Conservation (phyloP, 2,888 invertebrate genomes). For the Aleiodes leptofemur region DNA sequence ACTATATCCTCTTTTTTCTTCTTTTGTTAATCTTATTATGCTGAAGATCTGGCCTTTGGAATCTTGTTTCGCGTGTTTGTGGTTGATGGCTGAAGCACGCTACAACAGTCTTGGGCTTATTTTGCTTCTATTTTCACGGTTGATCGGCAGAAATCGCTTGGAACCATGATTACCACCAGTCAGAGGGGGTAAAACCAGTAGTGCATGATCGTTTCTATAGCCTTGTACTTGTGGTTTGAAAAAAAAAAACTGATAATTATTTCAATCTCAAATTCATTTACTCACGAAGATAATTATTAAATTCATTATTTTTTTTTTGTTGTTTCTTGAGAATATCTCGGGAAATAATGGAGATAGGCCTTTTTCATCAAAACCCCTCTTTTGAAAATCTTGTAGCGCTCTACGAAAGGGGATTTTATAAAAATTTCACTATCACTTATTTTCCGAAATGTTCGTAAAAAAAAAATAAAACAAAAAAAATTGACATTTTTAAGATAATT, state of each 20-base stretch:
- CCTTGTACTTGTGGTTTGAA: background rate
- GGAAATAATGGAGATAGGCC: too few relatives aligned
- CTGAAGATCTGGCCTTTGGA: slow-evolving; percentile 30
- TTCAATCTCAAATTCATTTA: too few relatives aligned
- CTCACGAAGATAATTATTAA: too few relatives aligned
- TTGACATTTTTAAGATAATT: too few relatives aligned
- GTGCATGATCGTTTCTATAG: slow-evolving; percentile 13
- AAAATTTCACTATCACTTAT: too few relatives aligned
- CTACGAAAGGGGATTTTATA: too few relatives aligned
- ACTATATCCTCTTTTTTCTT: background rate
- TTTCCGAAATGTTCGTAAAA: too few relatives aligned
- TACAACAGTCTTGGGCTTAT: slow-evolving; percentile 4
- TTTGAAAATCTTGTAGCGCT: too few relatives aligned
- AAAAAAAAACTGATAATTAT: background rate
- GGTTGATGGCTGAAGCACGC: slow-evolving; percentile 28
- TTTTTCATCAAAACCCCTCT: too few relatives aligned
- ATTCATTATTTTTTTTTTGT: too few relatives aligned
- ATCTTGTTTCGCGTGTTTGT: slow-evolving; percentile 41
- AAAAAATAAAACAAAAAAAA: too few relatives aligned
- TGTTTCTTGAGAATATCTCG: too few relatives aligned
- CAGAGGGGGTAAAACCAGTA: slow-evolving; percentile 30
- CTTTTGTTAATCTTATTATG: slow-evolving; percentile 26
- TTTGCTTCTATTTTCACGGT: slow-evolving; percentile 19
- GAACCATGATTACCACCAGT: slow-evolving; percentile 17
- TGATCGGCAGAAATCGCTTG: slow-evolving; percentile 13